phyloP scores from a whole-genome alignment of 2,113 vertebrate species.

The Takifugu flavidus region DNA sequence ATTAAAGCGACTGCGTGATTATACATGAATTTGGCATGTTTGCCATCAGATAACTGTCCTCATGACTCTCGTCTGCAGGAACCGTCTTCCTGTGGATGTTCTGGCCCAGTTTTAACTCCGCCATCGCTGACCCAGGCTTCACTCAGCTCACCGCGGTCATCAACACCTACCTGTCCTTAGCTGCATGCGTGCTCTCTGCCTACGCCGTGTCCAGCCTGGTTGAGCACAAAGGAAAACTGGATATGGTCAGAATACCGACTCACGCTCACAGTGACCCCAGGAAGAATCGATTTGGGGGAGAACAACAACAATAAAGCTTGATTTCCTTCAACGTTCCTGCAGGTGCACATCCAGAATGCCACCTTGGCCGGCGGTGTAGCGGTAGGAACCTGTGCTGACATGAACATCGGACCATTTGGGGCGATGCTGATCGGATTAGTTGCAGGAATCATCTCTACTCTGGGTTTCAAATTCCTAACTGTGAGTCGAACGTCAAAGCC shows the following conservation, averaged over 20 bases:
- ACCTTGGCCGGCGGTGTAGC: constrained; percentile 95
- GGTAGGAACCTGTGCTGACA: constrained; percentile 90
- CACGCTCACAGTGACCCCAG: background rate
- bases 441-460: constrained; percentile 84
- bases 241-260: constrained; percentile 80
- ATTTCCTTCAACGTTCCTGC: background rate
- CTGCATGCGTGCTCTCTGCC: constrained; percentile 80
- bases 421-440: constrained; percentile 86
- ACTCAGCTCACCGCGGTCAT: constrained; percentile 74
- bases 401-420: constrained; percentile 77
- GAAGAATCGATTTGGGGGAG: background rate
- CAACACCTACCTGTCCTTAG: constrained; percentile 92
- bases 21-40: background rate
- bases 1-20: too few species aligned
- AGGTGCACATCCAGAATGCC: constrained; percentile 97
- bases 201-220: constrained; percentile 88
- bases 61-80: constrained; percentile 42
- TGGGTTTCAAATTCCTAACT: constrained; percentile 85
- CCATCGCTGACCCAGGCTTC: constrained; percentile 56
- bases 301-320: background rate
- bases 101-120: constrained; percentile 97
- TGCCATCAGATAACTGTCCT: background rate
- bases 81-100: constrained; percentile 88
- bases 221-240: constrained; percentile 84
- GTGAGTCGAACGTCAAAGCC: constrained; percentile 71